Percentiles rank a stretch among this genome's conserved stretches.
Conservation (phyloP, 2,113 vertebrate species). For the Toxotes chatareus region DNA sequence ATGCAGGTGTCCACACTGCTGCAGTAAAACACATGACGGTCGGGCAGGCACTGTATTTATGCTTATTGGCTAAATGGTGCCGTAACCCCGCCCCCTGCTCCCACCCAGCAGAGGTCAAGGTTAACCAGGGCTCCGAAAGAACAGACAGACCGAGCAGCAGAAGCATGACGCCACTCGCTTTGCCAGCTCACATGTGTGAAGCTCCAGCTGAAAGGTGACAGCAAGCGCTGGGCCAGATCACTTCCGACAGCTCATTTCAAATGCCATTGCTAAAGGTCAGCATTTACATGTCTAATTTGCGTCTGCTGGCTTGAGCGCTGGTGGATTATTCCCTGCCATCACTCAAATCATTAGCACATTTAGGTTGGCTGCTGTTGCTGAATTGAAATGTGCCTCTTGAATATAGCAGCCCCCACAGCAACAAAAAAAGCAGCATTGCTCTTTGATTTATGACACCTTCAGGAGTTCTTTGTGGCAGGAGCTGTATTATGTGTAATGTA, state of each 20-base stretch:
- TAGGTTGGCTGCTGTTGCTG: constrained; percentile 59
- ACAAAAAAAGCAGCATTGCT: constrained; percentile 9
- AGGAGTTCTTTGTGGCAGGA: constrained; percentile 19
- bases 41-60: constrained; percentile 26
- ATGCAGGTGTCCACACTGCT: constrained; percentile 43
- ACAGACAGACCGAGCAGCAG: background rate
- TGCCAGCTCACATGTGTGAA: background rate
- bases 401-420: constrained; percentile 52
- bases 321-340: constrained; percentile 76
- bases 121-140: constrained; percentile 46
- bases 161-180: constrained; percentile 4
- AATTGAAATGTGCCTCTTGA: constrained; percentile 73
- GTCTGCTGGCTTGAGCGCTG: constrained; percentile 71
- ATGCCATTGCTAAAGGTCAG: constrained; percentile 82
- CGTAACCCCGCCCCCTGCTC: background rate
- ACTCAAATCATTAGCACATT: constrained; percentile 80
- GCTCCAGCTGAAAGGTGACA: constrained; percentile 70
- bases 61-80: constrained; percentile 47
- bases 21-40: constrained; percentile 14
- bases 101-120: constrained; percentile 67
- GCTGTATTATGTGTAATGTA: constrained; percentile 32
- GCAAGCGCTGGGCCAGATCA: constrained; percentile 67
- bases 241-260: constrained; percentile 80
- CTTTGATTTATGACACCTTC: constrained; percentile 68
- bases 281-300: constrained; percentile 85